These are phyloP conservation scores for Ceraclea dissimilis DNA, from an alignment of 2,888 invertebrate genomes.

Conservation along the genomic window DNA sequence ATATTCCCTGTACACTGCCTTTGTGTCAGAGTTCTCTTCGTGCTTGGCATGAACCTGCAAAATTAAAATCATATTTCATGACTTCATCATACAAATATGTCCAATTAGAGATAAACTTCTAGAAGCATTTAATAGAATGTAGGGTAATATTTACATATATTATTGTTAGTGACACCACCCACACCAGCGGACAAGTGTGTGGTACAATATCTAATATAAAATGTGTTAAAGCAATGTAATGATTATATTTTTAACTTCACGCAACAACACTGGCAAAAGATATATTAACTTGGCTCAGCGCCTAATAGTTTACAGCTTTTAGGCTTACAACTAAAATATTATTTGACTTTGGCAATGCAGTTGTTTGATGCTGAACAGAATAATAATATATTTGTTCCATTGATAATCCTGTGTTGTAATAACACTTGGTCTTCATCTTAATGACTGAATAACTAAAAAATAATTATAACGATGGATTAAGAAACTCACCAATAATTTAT, in stretches of 20 bases:
- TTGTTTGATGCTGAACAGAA: not conserved
- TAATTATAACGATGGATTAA: no score
- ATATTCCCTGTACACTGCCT: slow-evolving; percentile 96
- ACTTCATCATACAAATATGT: no score
- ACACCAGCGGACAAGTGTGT: no score
- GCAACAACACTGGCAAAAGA: slow-evolving; percentile 11
- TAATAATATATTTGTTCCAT: not conserved
- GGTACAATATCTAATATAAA: not conserved
- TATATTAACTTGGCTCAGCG: slow-evolving; percentile 18
- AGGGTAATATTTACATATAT: not conserved
- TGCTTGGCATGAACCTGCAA: slow-evolving; percentile 94
- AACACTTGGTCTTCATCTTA: no score
- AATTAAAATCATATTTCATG: no score
- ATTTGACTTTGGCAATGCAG: not conserved
- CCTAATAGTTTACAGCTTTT: slow-evolving; percentile 20
- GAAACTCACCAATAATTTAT: slow-evolving; percentile 84
- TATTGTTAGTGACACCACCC: no score
- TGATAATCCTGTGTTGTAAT: not conserved
- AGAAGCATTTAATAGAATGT: not conserved
- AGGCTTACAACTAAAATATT: slow-evolving; percentile 2
- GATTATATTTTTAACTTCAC: slow-evolving; percentile 11
- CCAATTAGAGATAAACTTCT: not conserved
- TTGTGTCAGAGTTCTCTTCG: slow-evolving; percentile 94
- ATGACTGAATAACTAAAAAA: no score
- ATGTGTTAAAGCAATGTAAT: slow-evolving; percentile 3